phyloP scores from a whole-genome alignment of 2,888 invertebrate species.

The Ophion ventricosus region DNA sequence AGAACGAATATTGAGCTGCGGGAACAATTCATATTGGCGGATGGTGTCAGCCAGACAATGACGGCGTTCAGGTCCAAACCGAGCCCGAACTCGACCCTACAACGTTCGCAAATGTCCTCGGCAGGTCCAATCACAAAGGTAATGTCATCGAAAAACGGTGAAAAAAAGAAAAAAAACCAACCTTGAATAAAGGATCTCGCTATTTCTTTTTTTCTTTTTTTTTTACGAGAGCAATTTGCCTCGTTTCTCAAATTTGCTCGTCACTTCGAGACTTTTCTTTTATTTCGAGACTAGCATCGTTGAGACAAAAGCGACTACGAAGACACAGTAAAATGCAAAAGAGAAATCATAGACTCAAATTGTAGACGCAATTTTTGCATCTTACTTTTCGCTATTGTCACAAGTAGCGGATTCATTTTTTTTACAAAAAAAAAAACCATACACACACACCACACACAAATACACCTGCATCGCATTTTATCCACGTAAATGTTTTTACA shows the following conservation, averaged over 20 bases:
- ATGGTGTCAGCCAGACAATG: slow-evolving; percentile 99
- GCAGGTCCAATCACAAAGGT: slow-evolving; percentile 99
- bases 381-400: slow-evolving; percentile 50
- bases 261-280: slow-evolving; percentile 55
- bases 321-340: slow-evolving; percentile 11
- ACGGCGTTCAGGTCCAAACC: slow-evolving; percentile 98
- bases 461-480: slow-evolving; percentile 65
- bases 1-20: slow-evolving; percentile 99
- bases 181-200: slow-evolving; percentile 35
- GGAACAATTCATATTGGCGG: slow-evolving; percentile 99
- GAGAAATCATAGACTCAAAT: not conserved
- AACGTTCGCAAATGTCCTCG: slow-evolving; percentile 86
- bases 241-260: slow-evolving; percentile 33
- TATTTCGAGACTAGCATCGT: slow-evolving; percentile 50
- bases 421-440: slow-evolving; percentile 34
- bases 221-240: slow-evolving; percentile 48
- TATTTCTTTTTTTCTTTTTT: slow-evolving; percentile 48
- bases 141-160: slow-evolving; percentile 66
- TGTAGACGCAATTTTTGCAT: slow-evolving; percentile 10
- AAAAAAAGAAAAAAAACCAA: slow-evolving; percentile 34
- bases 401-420: slow-evolving; percentile 47
- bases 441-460: slow-evolving; percentile 41
- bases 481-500: slow-evolving; percentile 66
- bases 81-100: slow-evolving; percentile 90
- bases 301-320: slow-evolving; percentile 36